A percentile compares a stretch with the other conserved stretches of the same genome.
These are phyloP conservation scores for Oreohelix idahoensis DNA, from an alignment of 1,140 invertebrate genomes.

Conservation along the genomic window DNA sequence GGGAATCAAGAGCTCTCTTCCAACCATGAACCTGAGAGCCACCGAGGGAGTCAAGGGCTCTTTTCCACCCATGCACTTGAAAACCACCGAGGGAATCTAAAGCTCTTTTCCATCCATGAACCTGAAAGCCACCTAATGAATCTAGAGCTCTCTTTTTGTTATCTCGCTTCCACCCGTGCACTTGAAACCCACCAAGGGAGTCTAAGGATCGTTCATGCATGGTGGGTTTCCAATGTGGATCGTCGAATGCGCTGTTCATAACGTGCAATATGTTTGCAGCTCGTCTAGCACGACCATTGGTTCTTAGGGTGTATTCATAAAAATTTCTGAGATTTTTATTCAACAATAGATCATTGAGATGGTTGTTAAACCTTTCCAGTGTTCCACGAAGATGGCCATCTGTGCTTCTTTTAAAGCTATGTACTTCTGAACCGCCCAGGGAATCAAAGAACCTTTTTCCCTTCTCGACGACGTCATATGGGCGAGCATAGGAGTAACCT, in stretches of 20 bases:
- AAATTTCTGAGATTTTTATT: background rate
- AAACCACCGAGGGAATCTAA: conserved; percentile 6
- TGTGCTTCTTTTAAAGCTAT: conserved; percentile 11
- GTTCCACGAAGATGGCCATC: too few relatives aligned
- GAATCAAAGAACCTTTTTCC: conserved; percentile 18
- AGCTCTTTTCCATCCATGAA: background rate
- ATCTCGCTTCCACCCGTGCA: background rate
- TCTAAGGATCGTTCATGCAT: background rate
- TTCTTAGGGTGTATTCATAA: background rate
- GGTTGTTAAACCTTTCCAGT: background rate
- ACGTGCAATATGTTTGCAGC: background rate
- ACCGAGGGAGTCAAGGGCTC: background rate
- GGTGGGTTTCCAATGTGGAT: background rate
- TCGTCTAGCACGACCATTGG: background rate
- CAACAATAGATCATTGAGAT: background rate
- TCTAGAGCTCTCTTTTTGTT: background rate
- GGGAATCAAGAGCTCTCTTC: background rate
- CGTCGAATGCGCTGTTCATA: background rate
- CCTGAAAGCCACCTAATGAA: background rate
- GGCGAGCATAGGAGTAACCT: background rate
- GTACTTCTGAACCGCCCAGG: conserved; percentile 7
- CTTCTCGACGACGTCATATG: background rate
- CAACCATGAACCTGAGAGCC: background rate
- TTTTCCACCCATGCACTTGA: conserved; percentile 11
- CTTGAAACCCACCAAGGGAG: background rate